Evolutionary conservation across 2,888 invertebrate species (phyloP), one percentile per base, ranked within the genome.

Genomic region (Penaeus monodon): DNA sequence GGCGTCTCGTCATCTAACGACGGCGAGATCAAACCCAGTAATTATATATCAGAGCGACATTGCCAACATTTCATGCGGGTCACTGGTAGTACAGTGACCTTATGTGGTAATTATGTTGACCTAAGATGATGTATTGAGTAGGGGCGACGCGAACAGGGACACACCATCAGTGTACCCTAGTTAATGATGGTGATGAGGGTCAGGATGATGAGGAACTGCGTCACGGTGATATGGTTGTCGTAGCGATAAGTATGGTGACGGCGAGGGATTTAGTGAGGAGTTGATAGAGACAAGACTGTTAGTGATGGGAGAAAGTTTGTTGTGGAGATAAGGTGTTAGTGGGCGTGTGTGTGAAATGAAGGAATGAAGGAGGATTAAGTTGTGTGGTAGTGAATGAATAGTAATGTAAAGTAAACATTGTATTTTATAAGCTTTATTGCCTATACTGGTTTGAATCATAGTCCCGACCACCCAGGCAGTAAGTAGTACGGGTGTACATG

Each of bases 161-260:
- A 81, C 81, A 49, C 57, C 38, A 17, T 29, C 63, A 38, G 63
- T 29, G 68, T 20, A n/a, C 38, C n/a, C 22, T 20, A 33, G 80
- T 20, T 80, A 33, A 79, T 57, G 79, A 79, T 63, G 57, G 33
- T 79, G 77, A 57, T 77, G 77, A 77, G 77, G 44, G 27, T 22
- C 20, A n/a, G 49, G 57, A 24, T n/a, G 78, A 63, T 29, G 78
- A 57, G 49, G 44, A 22, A 44, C 14, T 49, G 44, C 24, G 27
- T 76, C 27, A 76, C 44, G n/a, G n/a, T 49, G 76, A 12, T 44
- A 8, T 64, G 74, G 38, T 38, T 29, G 74, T 74, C 29, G 29
- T 65, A 33, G 66, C 65, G 80, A 20, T n/a, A 77, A 65, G 65
- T n/a, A 77, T 80, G 65, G 38, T 80, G 66, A 66, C 33, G 80